phyloP scores from a whole-genome alignment of 2,113 vertebrate species.

The Rattus rattus region DNA sequence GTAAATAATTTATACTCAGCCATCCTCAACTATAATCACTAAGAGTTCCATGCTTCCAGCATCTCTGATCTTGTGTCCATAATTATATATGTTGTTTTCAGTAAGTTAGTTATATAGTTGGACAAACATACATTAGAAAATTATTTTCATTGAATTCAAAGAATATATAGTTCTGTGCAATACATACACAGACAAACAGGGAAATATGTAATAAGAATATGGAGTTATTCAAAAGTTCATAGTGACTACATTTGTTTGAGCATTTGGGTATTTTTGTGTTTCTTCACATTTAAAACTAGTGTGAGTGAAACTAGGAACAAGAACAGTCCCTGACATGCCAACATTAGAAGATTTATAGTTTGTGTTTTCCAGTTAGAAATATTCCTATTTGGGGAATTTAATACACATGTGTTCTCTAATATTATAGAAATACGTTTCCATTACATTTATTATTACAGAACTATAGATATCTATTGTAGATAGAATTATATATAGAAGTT shows the following conservation, averaged over 20 bases:
- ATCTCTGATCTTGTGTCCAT: neutral
- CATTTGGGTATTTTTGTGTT: neutral
- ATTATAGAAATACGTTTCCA: neutral
- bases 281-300: neutral
- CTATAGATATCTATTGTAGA: neutral
- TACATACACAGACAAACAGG: neutral
- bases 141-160: conserved; percentile 16
- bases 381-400: neutral
- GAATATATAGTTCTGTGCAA: neutral
- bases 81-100: neutral
- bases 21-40: neutral
- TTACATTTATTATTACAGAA: conserved; percentile 20
- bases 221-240: neutral
- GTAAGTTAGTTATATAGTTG: neutral
- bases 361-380: neutral
- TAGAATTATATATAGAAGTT: neutral
- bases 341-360: neutral
- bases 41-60: neutral
- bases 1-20: neutral
- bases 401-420: neutral
- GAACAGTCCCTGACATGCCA: neutral
- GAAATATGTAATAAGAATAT: neutral
- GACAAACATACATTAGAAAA: neutral
- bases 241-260: neutral
- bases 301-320: neutral